Base-by-base conservation (phyloP, 92 coral and sea anemone genomes). In the Heliopora coerulea region DNA sequence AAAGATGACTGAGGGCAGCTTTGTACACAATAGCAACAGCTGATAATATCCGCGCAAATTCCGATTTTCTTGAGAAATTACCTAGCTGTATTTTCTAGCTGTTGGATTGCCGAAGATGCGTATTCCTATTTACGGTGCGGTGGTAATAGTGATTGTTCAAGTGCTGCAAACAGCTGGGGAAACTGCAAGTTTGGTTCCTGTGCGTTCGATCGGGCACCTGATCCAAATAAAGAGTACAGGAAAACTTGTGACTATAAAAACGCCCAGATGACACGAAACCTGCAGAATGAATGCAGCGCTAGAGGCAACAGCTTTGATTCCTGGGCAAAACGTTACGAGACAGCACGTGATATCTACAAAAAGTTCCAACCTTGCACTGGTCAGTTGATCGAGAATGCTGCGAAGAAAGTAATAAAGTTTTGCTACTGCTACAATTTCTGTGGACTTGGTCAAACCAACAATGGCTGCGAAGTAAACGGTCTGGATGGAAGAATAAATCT, bases 381-480 rank as follows among this genome's bases (percentile, higher is more conserved):
- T 9, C 37, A 28, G 0, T 24, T 63, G 57, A 67, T 82, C 10
- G 69, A 75, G 25, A 56, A 23, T 0, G 66, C 72, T 13, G 78
- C 69, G 20, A 75, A 75, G 62, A 65, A 65, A 66, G 82, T 75
- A 33, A 80, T 80, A 63, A 80, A 80, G 54, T 81, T 73, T 54
- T 81, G 85, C 37, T 73, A 81, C 56, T 81, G 85, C 44, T 81
- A 73, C 65, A 81, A 81, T 56, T 73, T 50, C 50, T 72, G 80
- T 54, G 85, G 85, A 30, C 19, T 37, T 5, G 85, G 80, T 5
- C 85, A 73, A 74, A 49, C 52, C 24, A 17, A 25, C 21, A 34
- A 50, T 57, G 85, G 80, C 14, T 81, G 80, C 28, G 80, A 62
- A 26, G 85, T 81, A 0, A 63, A 81, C 1, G 85, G 85, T 19